Conservation (phyloP, 2,797 vertebrate genomes). For the Syngnathus rostellatus region DNA sequence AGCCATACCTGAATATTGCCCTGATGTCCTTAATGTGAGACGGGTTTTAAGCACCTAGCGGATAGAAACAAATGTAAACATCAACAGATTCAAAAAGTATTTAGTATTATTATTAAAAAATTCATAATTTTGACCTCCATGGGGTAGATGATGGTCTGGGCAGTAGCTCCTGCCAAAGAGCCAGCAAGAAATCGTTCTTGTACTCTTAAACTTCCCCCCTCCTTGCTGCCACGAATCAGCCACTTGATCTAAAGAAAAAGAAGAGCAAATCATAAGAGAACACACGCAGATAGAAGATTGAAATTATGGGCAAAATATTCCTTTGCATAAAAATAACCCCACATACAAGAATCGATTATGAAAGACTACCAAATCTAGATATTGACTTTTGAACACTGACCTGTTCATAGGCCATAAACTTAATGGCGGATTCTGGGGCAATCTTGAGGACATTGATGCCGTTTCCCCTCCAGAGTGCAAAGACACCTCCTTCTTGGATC, state of each 20-base stretch:
- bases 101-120: neutral
- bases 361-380: neutral
- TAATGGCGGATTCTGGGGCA: constrained; percentile 79
- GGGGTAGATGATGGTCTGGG: constrained; percentile 92
- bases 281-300: neutral
- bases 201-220: constrained; percentile 74
- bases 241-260: constrained; percentile 55
- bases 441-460: constrained; percentile 82
- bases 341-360: neutral
- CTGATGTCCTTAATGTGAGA: constrained; percentile 82
- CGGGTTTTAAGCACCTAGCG: constrained; percentile 88
- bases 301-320: neutral
- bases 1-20: constrained; percentile 81
- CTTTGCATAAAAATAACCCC: neutral
- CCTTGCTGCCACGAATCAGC: constrained; percentile 58
- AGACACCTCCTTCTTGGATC: constrained; percentile 68
- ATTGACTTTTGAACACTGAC: constrained; percentile 36
- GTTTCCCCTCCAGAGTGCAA: constrained; percentile 77
- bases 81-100: too few relatives aligned
- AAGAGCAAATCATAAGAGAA: neutral
- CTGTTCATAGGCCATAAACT: constrained; percentile 85
- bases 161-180: constrained; percentile 86
- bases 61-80: neutral
- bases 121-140: constrained; percentile 78
- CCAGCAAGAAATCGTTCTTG: constrained; percentile 86